phyloP scores from a whole-genome alignment of 2,113 vertebrate species.

The Misgurnus anguillicaudatus region DNA sequence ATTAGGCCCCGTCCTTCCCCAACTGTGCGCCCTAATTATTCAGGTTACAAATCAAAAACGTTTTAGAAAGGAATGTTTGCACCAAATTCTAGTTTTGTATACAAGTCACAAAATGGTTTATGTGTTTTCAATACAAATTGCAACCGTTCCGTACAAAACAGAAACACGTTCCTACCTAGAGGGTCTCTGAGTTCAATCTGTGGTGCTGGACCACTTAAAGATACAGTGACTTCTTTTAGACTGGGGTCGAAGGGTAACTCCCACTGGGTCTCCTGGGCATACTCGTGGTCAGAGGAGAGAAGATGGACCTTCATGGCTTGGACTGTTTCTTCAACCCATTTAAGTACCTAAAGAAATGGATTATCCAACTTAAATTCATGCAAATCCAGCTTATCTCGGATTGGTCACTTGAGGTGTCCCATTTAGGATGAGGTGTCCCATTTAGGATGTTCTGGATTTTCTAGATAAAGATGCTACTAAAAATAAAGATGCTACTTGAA shows the following conservation, averaged over 20 bases:
- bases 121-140: too few species aligned
- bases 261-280: constrained; percentile 80
- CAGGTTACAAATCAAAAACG: neutral
- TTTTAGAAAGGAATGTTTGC: neutral
- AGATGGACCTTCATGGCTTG: constrained; percentile 90
- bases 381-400: too few species aligned
- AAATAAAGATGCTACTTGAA: too few species aligned
- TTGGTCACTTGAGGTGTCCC: too few species aligned
- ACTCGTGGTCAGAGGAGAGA: constrained; percentile 85
- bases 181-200: constrained; percentile 83
- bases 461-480: too few species aligned
- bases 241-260: constrained; percentile 85
- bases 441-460: too few species aligned
- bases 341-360: constrained; percentile 79
- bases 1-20: constrained; percentile 81
- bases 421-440: too few species aligned
- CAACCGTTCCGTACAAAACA: neutral
- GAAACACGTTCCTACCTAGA: constrained; percentile 69
- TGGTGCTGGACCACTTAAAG: constrained; percentile 87
- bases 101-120: neutral
- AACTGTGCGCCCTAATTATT: constrained; percentile 76
- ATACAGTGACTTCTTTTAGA: constrained; percentile 89
- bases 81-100: neutral
- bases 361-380: neutral
- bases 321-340: constrained; percentile 92